Evolutionary conservation across 2,113 vertebrate species (phyloP).

Genomic region (Xiphias gladius): DNA sequence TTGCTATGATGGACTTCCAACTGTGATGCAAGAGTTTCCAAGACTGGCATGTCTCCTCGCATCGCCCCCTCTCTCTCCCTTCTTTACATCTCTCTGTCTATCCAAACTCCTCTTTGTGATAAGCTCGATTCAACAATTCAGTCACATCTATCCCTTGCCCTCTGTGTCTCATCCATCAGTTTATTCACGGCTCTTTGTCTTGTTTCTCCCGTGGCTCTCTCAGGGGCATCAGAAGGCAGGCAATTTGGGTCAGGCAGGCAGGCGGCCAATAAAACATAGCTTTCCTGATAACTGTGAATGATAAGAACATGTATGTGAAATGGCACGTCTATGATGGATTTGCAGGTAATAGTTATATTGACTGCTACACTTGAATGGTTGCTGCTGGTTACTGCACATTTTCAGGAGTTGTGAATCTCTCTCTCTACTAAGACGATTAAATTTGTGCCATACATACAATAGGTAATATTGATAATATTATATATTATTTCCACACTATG

Average conservation of each 20-base stretch:
- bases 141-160: conserved; percentile 64
- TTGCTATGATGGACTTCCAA: conserved; percentile 58
- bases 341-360: conserved; percentile 21
- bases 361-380: conserved; percentile 6
- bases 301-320: conserved; percentile 27
- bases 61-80: conserved; percentile 2
- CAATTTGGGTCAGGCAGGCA: background rate
- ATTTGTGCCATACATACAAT: background rate
- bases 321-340: conserved; percentile 9
- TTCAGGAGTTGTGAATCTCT: background rate
- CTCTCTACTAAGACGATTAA: background rate
- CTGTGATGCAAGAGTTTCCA: conserved; percentile 67
- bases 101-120: conserved; percentile 48
- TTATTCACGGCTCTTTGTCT: conserved; percentile 25
- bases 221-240: conserved; percentile 7
- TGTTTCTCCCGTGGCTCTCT: conserved; percentile 22
- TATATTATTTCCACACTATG: background rate
- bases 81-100: conserved; percentile 48
- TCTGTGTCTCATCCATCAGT: conserved; percentile 42
- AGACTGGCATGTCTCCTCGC: conserved; percentile 47
- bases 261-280: conserved; percentile 32
- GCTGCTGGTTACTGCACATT: background rate
- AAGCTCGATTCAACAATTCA: conserved; percentile 71
- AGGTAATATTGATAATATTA: background rate
- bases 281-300: conserved; percentile 35